Conservation (phyloP, 1,140 invertebrate species). For the Drosophila persimilis region DNA sequence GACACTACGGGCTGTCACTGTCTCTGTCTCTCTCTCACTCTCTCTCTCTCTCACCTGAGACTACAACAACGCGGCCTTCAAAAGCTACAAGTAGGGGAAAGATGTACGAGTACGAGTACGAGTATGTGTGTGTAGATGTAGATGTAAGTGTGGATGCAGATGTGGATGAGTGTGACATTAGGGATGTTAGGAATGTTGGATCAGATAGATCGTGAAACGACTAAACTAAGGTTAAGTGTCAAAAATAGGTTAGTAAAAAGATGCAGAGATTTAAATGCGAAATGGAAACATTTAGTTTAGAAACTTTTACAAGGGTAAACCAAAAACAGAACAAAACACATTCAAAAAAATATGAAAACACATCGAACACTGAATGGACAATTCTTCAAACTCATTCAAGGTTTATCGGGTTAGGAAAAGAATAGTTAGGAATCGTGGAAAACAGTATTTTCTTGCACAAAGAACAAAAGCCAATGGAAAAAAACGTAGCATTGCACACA, state of each 20-base stretch:
- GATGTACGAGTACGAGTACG: background rate
- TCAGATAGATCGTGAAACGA: too few relatives aligned
- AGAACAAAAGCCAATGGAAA: slow-evolving; percentile 47
- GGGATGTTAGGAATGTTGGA: background rate
- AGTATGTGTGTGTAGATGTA: slow-evolving; percentile 11
- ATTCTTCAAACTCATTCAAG: too few relatives aligned
- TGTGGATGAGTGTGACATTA: background rate
- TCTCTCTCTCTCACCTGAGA: slow-evolving; percentile 32
- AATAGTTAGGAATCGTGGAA: too few relatives aligned
- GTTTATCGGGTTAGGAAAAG: too few relatives aligned
- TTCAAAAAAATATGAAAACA: too few relatives aligned
- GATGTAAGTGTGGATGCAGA: background rate
- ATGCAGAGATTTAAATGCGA: too few relatives aligned
- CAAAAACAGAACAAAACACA: too few relatives aligned
- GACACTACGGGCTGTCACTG: slow-evolving; percentile 21
- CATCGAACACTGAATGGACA: too few relatives aligned
- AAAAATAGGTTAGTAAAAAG: too few relatives aligned
- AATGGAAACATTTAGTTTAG: too few relatives aligned
- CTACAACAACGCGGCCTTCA: slow-evolving; percentile 24
- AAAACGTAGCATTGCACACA: slow-evolving; percentile 1
- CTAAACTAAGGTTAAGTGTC: too few relatives aligned
- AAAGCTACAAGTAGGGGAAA: slow-evolving; percentile 21
- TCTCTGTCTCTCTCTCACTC: background rate
- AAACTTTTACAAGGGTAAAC: too few relatives aligned
- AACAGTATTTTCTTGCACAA: slow-evolving; percentile 78